Evolutionary conservation across 2,113 vertebrate species (phyloP), one percentile per base, ranked within the genome.

Genomic region (Pseudopipra pipra): DNA sequence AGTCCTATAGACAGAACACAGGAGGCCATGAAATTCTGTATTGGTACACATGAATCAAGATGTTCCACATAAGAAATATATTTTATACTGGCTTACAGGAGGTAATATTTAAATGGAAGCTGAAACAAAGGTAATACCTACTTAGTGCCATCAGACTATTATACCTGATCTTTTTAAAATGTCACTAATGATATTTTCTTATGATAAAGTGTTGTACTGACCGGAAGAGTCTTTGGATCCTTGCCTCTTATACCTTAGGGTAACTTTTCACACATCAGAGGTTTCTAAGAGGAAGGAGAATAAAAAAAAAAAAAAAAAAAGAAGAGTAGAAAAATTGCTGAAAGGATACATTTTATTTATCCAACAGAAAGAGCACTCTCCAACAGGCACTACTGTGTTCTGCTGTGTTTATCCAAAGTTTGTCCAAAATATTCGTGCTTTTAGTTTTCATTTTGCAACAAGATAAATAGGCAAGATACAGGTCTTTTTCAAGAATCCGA

Each of bases 221-320:
- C 73, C 65, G 22, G 67, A 58, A 63, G 19, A 81, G 14, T 49
- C 52, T 90, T 85, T 76, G 65, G 30, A 71, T 91, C 20, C 22
- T 89, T 74, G 27, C 39, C 49, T 93, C 14, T 77, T 93, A 75
- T 75, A 71, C 52, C 79, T 90, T 61, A 63, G 52, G 70, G 76
- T 87, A 93, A 78, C 76, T 97, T 94, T 90, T 88, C 65, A 84
- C 68, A 81, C 76, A 74, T 88, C 79, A 90, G 39, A 95, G 31
- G 3, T 73, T 96, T 92, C 52, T 28, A 83, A 47, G 8, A 39
- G 84, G 25, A 5, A 52, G 9, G 35, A 44, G 23, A 67, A 54
- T 20, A 55, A 23, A n/a, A 37, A 56, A 41, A 37, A 37, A n/a
- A 5, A 17, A 24, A 65, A 37, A 37, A 37, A 24, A 35, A 8